phyloP scores from a whole-genome alignment of 2,113 vertebrate species.

The Channa maculata region DNA sequence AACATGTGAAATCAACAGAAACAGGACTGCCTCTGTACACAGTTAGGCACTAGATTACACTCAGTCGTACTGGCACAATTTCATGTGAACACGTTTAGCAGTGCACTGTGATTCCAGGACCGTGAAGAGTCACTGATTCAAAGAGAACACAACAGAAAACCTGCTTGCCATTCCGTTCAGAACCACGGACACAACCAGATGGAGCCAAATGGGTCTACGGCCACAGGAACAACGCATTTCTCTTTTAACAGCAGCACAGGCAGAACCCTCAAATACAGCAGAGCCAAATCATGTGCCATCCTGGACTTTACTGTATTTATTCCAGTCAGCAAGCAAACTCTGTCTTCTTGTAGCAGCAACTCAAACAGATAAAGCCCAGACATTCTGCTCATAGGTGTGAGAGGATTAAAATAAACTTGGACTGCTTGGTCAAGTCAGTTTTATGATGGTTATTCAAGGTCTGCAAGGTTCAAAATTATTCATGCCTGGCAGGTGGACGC shows the following conservation, averaged over 20 bases:
- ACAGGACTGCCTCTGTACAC: not conserved
- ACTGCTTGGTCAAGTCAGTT: slow-evolving; percentile 6
- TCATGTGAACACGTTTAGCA: not conserved
- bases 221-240: slow-evolving; percentile 7
- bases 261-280: slow-evolving; percentile 1
- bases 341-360: slow-evolving; percentile 10
- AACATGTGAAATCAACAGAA: not conserved
- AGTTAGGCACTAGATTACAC: not conserved
- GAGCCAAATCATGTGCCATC: slow-evolving; percentile 19
- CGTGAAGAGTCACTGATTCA: slow-evolving; percentile 7
- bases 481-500: not conserved
- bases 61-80: not conserved
- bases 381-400: not conserved
- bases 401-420: slow-evolving; percentile 7
- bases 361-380: slow-evolving; percentile 10
- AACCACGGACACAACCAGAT: slow-evolving; percentile 22
- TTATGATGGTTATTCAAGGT: slow-evolving; percentile 9
- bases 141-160: not conserved
- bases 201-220: slow-evolving; percentile 9
- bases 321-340: not conserved
- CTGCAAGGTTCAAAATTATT: slow-evolving; percentile 15
- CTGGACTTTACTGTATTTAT: slow-evolving; percentile 12
- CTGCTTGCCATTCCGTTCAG: slow-evolving; percentile 16
- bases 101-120: not conserved
- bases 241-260: slow-evolving; percentile 4